Percentiles rank a stretch among this genome's conserved stretches.
phyloP scores from a whole-genome alignment of 2,797 vertebrate species.

The Psittacula echo region DNA sequence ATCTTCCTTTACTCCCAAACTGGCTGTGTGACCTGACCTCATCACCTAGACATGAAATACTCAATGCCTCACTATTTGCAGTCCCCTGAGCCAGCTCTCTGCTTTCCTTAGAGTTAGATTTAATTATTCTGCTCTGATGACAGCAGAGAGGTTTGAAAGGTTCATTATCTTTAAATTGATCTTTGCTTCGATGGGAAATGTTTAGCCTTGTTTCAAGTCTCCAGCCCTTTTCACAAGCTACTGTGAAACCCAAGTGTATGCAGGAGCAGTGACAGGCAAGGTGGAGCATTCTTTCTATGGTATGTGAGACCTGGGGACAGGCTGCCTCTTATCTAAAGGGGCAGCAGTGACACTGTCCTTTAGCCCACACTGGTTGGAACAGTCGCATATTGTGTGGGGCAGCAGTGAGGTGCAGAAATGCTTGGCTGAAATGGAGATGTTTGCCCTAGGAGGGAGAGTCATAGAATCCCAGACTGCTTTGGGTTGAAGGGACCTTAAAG shows the following conservation, averaged over 20 bases:
- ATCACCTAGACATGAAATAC: not conserved
- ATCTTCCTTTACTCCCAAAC: not conserved
- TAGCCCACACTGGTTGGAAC: not conserved
- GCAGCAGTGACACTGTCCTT: not conserved
- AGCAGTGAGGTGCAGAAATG: not conserved
- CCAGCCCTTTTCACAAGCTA: not conserved
- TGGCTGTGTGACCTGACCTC: not conserved
- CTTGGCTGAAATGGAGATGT: not conserved
- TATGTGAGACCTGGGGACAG: not conserved
- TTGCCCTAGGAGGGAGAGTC: not conserved
- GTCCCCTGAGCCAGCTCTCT: not conserved
- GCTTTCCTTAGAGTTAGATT: not conserved
- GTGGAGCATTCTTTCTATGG: accelerated
- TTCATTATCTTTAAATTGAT: constrained; percentile 1
- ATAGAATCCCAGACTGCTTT: not conserved
- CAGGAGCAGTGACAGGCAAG: not conserved
- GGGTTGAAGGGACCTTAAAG: not conserved
- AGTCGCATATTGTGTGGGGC: not conserved
- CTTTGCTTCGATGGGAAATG: not conserved
- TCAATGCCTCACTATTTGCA: not conserved
- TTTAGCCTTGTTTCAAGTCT: not conserved
- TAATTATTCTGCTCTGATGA: not conserved
- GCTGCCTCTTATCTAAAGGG: not conserved
- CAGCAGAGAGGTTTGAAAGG: not conserved
- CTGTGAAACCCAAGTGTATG: not conserved